A percentile compares a stretch with the other conserved stretches of the same genome.
These are phyloP conservation scores for Parnassius orleans DNA, from an alignment of 2,888 invertebrate species.

Conservation along the genomic window DNA sequence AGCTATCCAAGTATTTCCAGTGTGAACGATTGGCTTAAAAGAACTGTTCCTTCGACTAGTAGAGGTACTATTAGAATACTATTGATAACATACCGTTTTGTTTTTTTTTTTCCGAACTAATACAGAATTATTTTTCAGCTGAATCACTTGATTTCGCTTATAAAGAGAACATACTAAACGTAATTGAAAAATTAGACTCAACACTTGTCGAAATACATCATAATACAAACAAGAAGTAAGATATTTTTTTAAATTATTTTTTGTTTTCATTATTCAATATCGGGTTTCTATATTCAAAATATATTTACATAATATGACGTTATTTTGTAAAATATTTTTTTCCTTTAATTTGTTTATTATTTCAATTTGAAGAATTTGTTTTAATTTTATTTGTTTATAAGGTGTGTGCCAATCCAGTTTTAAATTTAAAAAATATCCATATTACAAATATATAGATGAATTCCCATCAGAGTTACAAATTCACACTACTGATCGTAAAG, in stretches of 20 bases:
- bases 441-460: too few species aligned
- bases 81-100: slow-evolving; percentile 3
- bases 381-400: too few species aligned
- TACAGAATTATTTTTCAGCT: slow-evolving; percentile 33
- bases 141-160: slow-evolving; percentile 32
- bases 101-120: slow-evolving; percentile 3
- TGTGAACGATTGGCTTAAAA: slow-evolving; percentile 54
- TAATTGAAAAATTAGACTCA: slow-evolving; percentile 58
- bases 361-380: too few species aligned
- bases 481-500: too few species aligned
- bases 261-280: neutral
- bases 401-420: too few species aligned
- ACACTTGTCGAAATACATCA: slow-evolving; percentile 54
- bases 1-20: slow-evolving; percentile 43
- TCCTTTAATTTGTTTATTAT: too few species aligned
- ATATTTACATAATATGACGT: too few species aligned
- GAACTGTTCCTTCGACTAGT: slow-evolving; percentile 34
- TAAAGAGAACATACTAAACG: slow-evolving; percentile 43
- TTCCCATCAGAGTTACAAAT: too few species aligned
- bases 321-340: too few species aligned
- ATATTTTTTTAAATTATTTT: neutral
- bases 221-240: slow-evolving; percentile 53
- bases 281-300: too few species aligned
- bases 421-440: too few species aligned
- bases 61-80: slow-evolving; percentile 38